Percentiles rank a stretch among this genome's conserved stretches.
Conservation (phyloP, 2,888 invertebrate genomes). For the Agrochola circellaris region DNA sequence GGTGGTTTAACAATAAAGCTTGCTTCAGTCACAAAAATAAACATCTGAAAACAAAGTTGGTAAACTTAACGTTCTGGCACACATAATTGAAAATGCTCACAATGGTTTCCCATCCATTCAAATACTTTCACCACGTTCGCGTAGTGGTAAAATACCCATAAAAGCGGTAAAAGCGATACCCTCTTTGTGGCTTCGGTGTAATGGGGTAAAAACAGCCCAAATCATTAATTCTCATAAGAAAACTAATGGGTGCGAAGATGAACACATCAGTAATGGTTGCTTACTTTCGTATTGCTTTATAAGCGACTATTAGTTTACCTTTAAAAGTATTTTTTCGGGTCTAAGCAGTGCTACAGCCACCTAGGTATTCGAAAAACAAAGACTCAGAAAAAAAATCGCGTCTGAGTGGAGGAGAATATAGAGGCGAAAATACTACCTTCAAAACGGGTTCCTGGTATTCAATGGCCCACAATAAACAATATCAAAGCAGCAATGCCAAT, state of each 20-base stretch:
- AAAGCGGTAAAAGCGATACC: conserved; percentile 44
- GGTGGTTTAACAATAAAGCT: background rate
- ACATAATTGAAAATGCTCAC: conserved; percentile 14
- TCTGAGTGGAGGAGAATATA: background rate
- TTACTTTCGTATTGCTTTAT: conserved; percentile 21
- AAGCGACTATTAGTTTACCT: conserved; percentile 6
- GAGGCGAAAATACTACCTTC: background rate
- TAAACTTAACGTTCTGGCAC: background rate
- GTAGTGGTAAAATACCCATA: conserved; percentile 40
- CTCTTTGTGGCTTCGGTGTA: conserved; percentile 49
- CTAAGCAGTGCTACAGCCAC: background rate
- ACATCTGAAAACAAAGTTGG: background rate
- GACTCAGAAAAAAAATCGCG: background rate
- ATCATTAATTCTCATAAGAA: conserved; percentile 61
- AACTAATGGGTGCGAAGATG: conserved; percentile 54
- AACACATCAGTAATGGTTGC: conserved; percentile 23
- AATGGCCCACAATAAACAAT: background rate
- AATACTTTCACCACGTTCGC: conserved; percentile 35
- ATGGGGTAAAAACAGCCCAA: conserved; percentile 53
- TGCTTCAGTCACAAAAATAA: background rate
- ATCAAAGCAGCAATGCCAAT: background rate
- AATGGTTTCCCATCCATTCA: conserved; percentile 38
- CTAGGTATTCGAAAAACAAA: background rate
- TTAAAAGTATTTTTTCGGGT: background rate
- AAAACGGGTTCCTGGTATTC: background rate